Percentiles rank a stretch among this genome's conserved stretches.
Evolutionary conservation across 2,888 invertebrate genomes (phyloP).

Genomic region (Imbricaverruca yamaguchii): DNA sequence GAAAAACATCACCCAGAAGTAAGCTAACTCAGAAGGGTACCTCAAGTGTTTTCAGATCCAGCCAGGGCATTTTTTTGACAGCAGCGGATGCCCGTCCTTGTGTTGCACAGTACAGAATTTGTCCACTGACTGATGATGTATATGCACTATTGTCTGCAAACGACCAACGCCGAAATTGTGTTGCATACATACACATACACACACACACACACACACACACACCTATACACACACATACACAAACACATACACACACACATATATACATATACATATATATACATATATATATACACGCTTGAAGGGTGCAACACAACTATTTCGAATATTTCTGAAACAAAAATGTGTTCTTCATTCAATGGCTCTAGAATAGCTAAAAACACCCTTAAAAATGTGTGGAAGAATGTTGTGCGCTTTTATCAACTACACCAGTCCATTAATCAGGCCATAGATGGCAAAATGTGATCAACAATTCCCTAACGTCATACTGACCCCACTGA

Average conservation of each 20-base stretch:
- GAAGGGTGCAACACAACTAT: too few species aligned
- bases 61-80: neutral
- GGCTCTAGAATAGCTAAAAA: too few species aligned
- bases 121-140: too few species aligned
- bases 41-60: neutral
- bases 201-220: neutral
- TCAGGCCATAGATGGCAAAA: too few species aligned
- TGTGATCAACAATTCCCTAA: too few species aligned
- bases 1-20: neutral
- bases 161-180: neutral
- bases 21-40: neutral
- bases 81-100: neutral
- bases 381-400: too few species aligned
- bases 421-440: too few species aligned
- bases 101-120: neutral
- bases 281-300: conserved; percentile 24
- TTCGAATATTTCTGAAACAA: too few species aligned
- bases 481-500: too few species aligned
- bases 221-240: neutral
- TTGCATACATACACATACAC: neutral
- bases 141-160: neutral
- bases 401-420: too few species aligned
- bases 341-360: too few species aligned
- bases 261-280: conserved; percentile 24
- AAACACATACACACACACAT: neutral